A percentile compares a stretch with the other conserved stretches of the same genome.
Conservation (phyloP, 2,888 invertebrate genomes). For the Rambutsinella grinnellia region DNA sequence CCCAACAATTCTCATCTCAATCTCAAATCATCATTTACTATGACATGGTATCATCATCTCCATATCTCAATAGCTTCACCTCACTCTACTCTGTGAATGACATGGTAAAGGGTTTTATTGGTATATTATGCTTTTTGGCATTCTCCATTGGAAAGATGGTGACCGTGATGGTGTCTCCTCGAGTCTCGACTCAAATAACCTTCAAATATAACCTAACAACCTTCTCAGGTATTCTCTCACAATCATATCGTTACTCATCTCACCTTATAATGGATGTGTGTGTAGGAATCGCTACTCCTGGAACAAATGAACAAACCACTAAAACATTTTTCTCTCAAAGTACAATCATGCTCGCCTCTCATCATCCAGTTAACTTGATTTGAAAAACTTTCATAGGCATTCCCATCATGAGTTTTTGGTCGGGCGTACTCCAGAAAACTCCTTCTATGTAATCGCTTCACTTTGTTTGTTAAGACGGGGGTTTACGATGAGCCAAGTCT, state of each 20-base stretch:
- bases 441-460: neutral
- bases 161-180: neutral
- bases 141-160: neutral
- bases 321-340: neutral
- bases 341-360: neutral
- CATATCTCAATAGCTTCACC: neutral
- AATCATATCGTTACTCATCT: neutral
- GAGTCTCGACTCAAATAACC: conserved; percentile 10
- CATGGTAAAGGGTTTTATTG: neutral
- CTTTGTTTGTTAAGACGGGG: no score
- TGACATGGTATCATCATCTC: neutral
- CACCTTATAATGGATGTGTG: neutral
- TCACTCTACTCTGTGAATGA: neutral
- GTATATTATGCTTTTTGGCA: neutral
- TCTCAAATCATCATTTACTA: no score
- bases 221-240: conserved; percentile 9
- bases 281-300: neutral
- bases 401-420: neutral
- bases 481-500: neutral
- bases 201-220: conserved; percentile 25
- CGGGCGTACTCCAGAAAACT: conserved; percentile 15
- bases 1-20: no score
- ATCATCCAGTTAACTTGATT: neutral
- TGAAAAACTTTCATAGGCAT: neutral
- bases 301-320: no score